Evolutionary conservation across 2,113 vertebrate species (phyloP).

Genomic region (Colaptes auratus): DNA sequence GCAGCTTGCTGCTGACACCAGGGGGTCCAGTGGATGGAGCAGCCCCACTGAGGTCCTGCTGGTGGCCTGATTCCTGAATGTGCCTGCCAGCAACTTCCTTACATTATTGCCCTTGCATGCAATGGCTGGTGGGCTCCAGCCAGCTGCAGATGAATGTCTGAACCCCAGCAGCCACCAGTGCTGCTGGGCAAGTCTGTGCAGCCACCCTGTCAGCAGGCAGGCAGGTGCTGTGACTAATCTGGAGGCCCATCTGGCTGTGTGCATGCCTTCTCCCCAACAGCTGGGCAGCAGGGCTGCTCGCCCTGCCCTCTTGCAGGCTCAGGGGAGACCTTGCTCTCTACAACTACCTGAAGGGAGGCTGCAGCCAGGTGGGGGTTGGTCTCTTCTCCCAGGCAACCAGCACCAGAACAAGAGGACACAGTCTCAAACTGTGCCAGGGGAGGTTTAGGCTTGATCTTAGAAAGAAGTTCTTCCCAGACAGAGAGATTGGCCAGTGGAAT

Average conservation of each 20-base stretch:
- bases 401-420: too few species aligned
- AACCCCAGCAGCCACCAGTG: background rate
- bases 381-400: too few species aligned
- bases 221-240: background rate
- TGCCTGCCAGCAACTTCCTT: background rate
- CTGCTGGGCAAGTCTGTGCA: background rate
- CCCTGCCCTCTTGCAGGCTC: too few species aligned
- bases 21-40: accelerated
- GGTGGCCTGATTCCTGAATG: accelerated
- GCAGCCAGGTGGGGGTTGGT: too few species aligned
- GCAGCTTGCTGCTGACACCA: background rate
- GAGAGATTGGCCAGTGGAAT: too few species aligned
- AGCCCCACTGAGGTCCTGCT: background rate
- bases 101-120: background rate
- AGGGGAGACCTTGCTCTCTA: too few species aligned
- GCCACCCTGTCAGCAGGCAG: background rate
- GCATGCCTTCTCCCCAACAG: background rate
- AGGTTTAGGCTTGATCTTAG: too few species aligned
- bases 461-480: too few species aligned
- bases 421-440: too few species aligned
- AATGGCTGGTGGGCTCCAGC: background rate
- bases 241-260: background rate
- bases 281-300: background rate
- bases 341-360: too few species aligned
- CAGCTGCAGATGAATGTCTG: background rate